Base-by-base conservation (phyloP, 1,140 invertebrate genomes). In the Heliconius congener region DNA sequence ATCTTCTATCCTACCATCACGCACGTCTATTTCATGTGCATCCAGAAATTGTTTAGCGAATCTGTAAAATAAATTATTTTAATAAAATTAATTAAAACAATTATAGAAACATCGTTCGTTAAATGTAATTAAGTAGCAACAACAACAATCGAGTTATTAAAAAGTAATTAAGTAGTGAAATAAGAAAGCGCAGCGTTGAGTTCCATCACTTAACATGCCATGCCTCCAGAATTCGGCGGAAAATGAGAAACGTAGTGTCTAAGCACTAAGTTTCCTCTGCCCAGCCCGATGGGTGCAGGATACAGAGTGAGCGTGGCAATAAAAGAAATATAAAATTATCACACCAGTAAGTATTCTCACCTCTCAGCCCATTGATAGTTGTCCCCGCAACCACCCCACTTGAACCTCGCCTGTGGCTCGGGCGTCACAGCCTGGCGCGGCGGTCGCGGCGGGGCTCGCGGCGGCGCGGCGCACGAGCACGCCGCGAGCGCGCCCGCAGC, bases 321-420 rank as follows among this genome's bases (percentile, higher is more conserved):
- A 0, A 8, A 55, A 37, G 6, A 37, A 23, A 23, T 23, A 23
- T 23, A 16, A 52, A 19, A 52, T 52, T 8, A 52, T 16, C 1
- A 52, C 18, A 16, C 2, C 6, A 19, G 3, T 23, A 23, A 57
- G 8, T 57, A 57, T 30, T 16, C 11, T 71, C 79, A 95, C 90
- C 93, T 90, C 72, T 94, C 91, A 18, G 94, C 93, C 94, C 94
- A 95, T 89, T 98, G 97, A 27, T 98, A 96, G 90, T 99, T 99
- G 87, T 99, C 98, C 3, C 98, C 97, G 92, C 98, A 99, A 8
- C 98, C 98, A 46, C 98, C 98, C 98, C 98, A 99, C 83, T 98
- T 96, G 84, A 95, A 95, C n/a, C 90, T 76, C 11, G 90, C 88
- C 50, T 94, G 91, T 27, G 91, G 91, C 74, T 92, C 90, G 1